Evolutionary conservation across 1,140 invertebrate genomes (phyloP).

Genomic region (Nephila pilipes): DNA sequence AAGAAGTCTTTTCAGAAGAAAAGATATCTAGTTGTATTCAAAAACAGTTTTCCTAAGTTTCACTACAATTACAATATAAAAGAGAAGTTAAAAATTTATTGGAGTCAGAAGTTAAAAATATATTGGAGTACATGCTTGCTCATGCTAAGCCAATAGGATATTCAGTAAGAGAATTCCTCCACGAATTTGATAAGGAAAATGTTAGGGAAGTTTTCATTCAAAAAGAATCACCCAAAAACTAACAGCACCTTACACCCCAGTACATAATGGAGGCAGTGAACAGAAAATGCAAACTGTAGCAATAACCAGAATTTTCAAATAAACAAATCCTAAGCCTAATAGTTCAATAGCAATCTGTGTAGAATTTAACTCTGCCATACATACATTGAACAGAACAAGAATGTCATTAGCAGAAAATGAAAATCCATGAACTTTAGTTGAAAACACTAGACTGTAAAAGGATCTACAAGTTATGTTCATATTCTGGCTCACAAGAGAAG

Average conservation of each 20-base stretch:
- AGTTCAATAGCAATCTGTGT: conserved; percentile 18
- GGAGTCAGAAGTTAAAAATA: no score
- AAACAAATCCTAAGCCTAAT: conserved; percentile 11
- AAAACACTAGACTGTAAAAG: conserved; percentile 46
- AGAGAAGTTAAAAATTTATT: conserved; percentile 43
- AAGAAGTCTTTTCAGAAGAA: conserved; percentile 59
- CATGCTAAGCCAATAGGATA: conserved; percentile 2
- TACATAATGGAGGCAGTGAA: conserved; percentile 67
- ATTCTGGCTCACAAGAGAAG: no score
- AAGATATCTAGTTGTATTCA: conserved; percentile 57
- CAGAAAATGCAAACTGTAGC: no score
- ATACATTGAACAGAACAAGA: conserved; percentile 48
- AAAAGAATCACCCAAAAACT: conserved; percentile 45
- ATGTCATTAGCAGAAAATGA: conserved; percentile 29
- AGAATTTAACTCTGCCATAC: not conserved
- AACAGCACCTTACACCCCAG: conserved; percentile 64
- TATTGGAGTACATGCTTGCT: conserved; percentile 14
- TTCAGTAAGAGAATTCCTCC: conserved; percentile 34
- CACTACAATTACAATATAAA: conserved; percentile 20
- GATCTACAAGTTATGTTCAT: conserved; percentile 58
- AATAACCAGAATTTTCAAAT: conserved; percentile 37
- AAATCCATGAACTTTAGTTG: conserved; percentile 66
- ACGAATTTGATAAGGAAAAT: conserved; percentile 56
- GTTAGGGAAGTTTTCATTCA: not conserved
- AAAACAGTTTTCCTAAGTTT: conserved; percentile 39